These are phyloP conservation scores for Parasteatoda lunata DNA, from an alignment of 2,888 invertebrate genomes.

Conservation along the genomic window DNA sequence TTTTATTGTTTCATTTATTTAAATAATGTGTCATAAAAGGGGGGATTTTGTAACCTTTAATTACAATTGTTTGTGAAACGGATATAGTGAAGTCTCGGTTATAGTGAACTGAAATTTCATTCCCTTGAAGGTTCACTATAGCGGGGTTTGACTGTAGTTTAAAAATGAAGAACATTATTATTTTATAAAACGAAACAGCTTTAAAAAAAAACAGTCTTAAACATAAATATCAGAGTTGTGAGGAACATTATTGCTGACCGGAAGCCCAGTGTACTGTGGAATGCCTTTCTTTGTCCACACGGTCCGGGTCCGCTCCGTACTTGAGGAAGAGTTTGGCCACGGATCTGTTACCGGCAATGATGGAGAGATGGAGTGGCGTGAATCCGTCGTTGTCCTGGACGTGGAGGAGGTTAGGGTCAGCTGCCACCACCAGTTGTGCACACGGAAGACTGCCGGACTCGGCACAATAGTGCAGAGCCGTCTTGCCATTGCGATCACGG, in stretches of 20 bases:
- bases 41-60: too few relatives aligned
- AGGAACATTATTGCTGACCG: slow-evolving; percentile 78
- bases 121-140: too few relatives aligned
- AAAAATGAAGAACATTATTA: too few relatives aligned
- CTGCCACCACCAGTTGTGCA: slow-evolving; percentile 82
- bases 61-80: too few relatives aligned
- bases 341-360: slow-evolving; percentile 84
- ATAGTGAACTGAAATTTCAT: too few relatives aligned
- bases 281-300: slow-evolving; percentile 94
- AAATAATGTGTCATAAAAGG: too few relatives aligned
- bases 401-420: slow-evolving; percentile 87
- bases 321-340: slow-evolving; percentile 74
- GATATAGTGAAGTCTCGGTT: too few relatives aligned
- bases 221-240: too few relatives aligned
- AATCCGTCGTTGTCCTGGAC: slow-evolving; percentile 93
- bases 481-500: slow-evolving; percentile 87
- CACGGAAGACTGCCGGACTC: slow-evolving; percentile 81
- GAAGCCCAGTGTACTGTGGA: slow-evolving; percentile 99
- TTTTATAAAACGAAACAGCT: too few relatives aligned
- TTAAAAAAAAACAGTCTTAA: too few relatives aligned
- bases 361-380: slow-evolving; percentile 94
- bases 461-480: slow-evolving; percentile 95
- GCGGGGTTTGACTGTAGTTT: too few relatives aligned
- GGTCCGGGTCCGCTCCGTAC: slow-evolving; percentile 78
- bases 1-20: too few relatives aligned